Evolutionary conservation across 2,113 vertebrate genomes (phyloP), one percentile per base, ranked within the genome.

Genomic region (Dascyllus trimaculatus): DNA sequence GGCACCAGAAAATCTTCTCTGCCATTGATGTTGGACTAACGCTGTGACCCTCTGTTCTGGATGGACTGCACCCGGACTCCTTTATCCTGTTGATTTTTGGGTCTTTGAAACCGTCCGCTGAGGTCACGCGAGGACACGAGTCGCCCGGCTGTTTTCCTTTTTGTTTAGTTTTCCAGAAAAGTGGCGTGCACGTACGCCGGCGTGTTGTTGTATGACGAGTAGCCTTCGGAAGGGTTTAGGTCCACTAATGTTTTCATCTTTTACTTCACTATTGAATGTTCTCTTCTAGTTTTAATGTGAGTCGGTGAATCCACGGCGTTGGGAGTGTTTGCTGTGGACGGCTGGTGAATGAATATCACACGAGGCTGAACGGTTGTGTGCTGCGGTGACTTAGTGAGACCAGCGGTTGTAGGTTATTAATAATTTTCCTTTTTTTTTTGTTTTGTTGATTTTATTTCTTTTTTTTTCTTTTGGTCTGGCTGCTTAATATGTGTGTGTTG

Each of bases 261-360:
- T 86, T 78, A 90, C 64, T 81, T 89, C 70, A 79, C 72, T 78
- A 29, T 82, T 74, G 84, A 91, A 88, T 85, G 64, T 86, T 89
- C 83, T 69, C 49, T 74, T 78, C 43, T 15, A 7, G 71, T 88
- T 85, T 81, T 59, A 83, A 81, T 85, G 85, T 87, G 86, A 88
- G 85, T 61, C 72, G 73, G 71, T 51, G 67, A 24, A 70, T 80
- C 83, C 74, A 70, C 60, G 52, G 69, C 53, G 22, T 75, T 54
- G 62, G 56, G 59, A 76, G 19, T 62, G 71, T 61, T 45, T 60
- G 58, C 40, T 21, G 73, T 67, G 61, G 19, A n/a, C 2, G 13
- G 24, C 21, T n/a, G 49, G 52, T 78, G 68, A 58, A 35, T 71
- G 71, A 69, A 38, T 62, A 9, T 45, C 29, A 60, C 82, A 18